These are phyloP conservation scores for Atopsyche davidsoni DNA, from an alignment of 1,140 invertebrate species.

Conservation along the genomic window DNA sequence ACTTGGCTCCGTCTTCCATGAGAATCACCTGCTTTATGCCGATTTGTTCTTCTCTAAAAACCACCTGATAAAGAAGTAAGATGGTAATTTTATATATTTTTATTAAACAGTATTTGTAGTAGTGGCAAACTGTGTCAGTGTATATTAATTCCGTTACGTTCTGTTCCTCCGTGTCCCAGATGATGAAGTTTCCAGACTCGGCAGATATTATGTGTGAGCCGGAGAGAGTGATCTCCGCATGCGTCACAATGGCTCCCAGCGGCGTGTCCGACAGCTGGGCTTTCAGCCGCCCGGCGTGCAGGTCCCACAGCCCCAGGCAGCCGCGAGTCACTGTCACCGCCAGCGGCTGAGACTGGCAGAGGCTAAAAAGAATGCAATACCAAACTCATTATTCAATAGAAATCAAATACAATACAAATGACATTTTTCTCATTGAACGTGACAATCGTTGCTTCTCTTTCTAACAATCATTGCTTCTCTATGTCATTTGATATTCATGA, in stretches of 20 bases:
- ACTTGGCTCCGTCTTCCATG: constrained; percentile 74
- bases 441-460: neutral
- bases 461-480: neutral
- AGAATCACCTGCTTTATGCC: constrained; percentile 82
- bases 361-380: constrained; percentile 48
- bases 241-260: constrained; percentile 90
- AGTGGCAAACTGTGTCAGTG: too few relatives aligned
- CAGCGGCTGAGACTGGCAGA: constrained; percentile 66
- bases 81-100: too few relatives aligned
- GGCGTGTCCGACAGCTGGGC: constrained; percentile 86
- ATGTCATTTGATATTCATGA: constrained; percentile 5
- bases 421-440: neutral
- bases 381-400: too few relatives aligned
- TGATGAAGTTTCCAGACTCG: constrained; percentile 86
- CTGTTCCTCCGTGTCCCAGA: constrained; percentile 76
- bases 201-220: constrained; percentile 82
- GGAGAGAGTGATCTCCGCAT: constrained; percentile 79
- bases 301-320: constrained; percentile 92
- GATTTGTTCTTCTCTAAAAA: constrained; percentile 78
- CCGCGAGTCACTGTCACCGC: constrained; percentile 86
- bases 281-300: constrained; percentile 75
- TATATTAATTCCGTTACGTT: constrained; percentile 37
- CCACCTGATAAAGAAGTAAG: constrained; percentile 58
- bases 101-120: too few relatives aligned
- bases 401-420: neutral